These are phyloP conservation scores for Alouatta palliata DNA, from an alignment of 2,113 vertebrate genomes.

Conservation along the genomic window DNA sequence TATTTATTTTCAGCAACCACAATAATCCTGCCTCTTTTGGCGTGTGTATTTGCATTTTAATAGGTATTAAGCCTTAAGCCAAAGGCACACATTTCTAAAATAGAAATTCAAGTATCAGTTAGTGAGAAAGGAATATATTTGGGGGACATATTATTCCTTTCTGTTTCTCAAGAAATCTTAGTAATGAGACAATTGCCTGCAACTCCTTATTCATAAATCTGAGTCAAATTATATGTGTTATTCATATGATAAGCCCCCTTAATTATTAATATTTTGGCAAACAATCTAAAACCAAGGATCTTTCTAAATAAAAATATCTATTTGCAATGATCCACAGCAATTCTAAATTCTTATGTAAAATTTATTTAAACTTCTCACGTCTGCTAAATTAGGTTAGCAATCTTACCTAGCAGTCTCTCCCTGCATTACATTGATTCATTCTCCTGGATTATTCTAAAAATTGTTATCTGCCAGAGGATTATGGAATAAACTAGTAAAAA, in stretches of 20 bases:
- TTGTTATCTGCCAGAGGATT: slow-evolving; percentile 12
- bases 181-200: not conserved
- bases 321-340: slow-evolving; percentile 18
- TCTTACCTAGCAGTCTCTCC: not conserved
- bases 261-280: slow-evolving; percentile 49
- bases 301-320: slow-evolving; percentile 20
- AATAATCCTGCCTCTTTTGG: slow-evolving; percentile 31
- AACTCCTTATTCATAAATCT: slow-evolving; percentile 14
- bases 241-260: not conserved
- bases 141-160: not conserved
- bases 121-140: slow-evolving; percentile 21
- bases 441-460: slow-evolving; percentile 18
- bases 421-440: not conserved
- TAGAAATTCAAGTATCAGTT: slow-evolving; percentile 40
- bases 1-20: slow-evolving; percentile 45
- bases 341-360: slow-evolving; percentile 51
- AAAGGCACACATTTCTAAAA: slow-evolving; percentile 48
- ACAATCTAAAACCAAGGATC: slow-evolving; percentile 26
- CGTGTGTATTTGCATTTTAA: slow-evolving; percentile 63
- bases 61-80: slow-evolving; percentile 38
- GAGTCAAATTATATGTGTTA: slow-evolving; percentile 21
- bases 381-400: slow-evolving; percentile 22
- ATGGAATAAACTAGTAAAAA: not conserved
- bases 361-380: slow-evolving; percentile 14
- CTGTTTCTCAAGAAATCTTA: slow-evolving; percentile 9